phyloP scores from a whole-genome alignment of 2,113 vertebrate genomes.

The Oceanites oceanicus region DNA sequence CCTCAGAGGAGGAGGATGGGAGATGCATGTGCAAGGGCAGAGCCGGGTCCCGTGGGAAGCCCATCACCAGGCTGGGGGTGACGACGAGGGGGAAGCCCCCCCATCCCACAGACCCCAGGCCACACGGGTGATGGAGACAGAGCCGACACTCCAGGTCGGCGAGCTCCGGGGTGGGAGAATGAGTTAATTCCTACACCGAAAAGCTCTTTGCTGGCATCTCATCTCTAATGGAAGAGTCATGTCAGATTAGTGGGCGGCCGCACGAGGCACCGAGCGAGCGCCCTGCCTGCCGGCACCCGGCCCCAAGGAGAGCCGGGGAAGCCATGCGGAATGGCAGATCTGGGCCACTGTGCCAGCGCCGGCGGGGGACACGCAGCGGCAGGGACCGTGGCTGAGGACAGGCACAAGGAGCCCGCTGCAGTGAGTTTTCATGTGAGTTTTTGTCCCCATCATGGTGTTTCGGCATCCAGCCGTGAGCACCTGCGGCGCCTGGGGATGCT shows the following conservation, averaged over 20 bases:
- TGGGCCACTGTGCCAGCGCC: constrained; percentile 67
- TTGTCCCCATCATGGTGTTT: rapidly evolving
- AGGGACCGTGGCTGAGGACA: neutral
- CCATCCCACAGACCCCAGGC: neutral
- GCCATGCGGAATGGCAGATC: constrained; percentile 70
- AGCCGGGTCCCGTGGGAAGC: neutral
- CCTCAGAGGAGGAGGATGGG: neutral
- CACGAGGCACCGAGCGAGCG: neutral
- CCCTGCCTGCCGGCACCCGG: neutral
- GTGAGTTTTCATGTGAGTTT: rapidly evolving
- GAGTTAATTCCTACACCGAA: constrained; percentile 39
- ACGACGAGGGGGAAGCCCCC: rapidly evolving
- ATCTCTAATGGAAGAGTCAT: constrained; percentile 69
- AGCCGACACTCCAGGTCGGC: rapidly evolving
- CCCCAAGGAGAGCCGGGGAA: neutral
- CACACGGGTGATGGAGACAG: rapidly evolving
- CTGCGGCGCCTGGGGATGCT: rapidly evolving
- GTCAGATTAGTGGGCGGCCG: constrained; percentile 53
- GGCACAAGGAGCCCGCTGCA: rapidly evolving
- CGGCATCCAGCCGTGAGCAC: rapidly evolving
- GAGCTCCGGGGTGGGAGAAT: neutral
- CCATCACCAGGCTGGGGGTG: neutral
- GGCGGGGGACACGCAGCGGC: neutral
- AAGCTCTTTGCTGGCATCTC: constrained; percentile 55
- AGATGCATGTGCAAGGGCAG: rapidly evolving